Evolutionary conservation across 2,797 vertebrate species (phyloP).

Genomic region (Epinephelus malabaricus): DNA sequence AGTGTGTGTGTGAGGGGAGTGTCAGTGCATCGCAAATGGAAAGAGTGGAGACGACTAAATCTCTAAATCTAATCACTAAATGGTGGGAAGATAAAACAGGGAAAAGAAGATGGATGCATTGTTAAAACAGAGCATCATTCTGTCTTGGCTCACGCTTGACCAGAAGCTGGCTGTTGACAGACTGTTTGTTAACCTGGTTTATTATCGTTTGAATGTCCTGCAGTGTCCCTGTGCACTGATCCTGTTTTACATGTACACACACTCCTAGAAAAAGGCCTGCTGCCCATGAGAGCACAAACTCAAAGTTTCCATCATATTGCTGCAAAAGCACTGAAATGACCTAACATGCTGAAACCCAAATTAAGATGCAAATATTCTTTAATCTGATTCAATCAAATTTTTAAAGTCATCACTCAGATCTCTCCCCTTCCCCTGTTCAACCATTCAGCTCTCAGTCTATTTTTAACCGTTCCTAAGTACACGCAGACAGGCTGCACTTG

Average conservation of each 20-base stretch:
- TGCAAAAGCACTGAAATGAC: constrained; percentile 24
- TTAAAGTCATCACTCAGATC: constrained; percentile 72
- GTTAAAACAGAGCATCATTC: background rate
- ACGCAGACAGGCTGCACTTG: constrained; percentile 69
- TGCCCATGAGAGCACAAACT: constrained; percentile 1
- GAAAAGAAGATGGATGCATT: constrained; percentile 10
- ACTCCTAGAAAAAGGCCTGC: background rate
- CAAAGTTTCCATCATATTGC: background rate
- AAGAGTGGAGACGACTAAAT: constrained; percentile 21
- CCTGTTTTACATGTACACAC: background rate
- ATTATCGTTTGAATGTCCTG: constrained; percentile 9
- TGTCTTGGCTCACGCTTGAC: background rate
- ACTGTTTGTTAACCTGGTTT: background rate
- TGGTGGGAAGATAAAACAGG: constrained; percentile 14
- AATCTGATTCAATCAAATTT: constrained; percentile 77
- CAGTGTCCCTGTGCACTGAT: background rate
- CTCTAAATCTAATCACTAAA: constrained; percentile 21
- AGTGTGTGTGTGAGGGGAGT: background rate
- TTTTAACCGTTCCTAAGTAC: constrained; percentile 83
- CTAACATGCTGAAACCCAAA: constrained; percentile 51
- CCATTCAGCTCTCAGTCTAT: constrained; percentile 76
- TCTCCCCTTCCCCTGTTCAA: constrained; percentile 57
- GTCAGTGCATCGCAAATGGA: constrained; percentile 29
- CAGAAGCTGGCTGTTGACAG: background rate
- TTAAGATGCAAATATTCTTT: constrained; percentile 67